Evolutionary conservation across 2,888 invertebrate genomes (phyloP).

Genomic region (Cylloceria caligata): DNA sequence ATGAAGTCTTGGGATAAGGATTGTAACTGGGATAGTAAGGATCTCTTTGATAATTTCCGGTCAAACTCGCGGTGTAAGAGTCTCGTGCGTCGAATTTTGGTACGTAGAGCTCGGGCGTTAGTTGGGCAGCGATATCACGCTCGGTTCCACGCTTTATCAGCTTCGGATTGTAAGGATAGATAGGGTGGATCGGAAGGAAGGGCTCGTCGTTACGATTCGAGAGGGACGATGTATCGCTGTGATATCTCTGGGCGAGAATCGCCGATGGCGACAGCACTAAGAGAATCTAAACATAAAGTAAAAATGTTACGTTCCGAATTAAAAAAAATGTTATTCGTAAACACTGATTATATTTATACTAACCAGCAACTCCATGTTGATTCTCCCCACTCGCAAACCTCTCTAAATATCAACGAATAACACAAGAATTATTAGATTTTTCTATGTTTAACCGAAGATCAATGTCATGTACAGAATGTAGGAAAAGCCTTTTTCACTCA

Average conservation of each 20-base stretch:
- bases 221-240: constrained; percentile 50
- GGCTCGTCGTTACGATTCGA: constrained; percentile 80
- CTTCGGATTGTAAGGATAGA: constrained; percentile 81
- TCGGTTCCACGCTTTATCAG: constrained; percentile 81
- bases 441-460: constrained; percentile 5
- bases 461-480: constrained; percentile 1
- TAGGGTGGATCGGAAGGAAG: constrained; percentile 81
- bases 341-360: constrained; percentile 67
- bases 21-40: constrained; percentile 76
- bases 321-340: neutral
- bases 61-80: constrained; percentile 75
- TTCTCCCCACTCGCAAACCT: constrained; percentile 51
- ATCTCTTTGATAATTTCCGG: constrained; percentile 74
- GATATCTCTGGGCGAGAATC: constrained; percentile 75
- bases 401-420: constrained; percentile 2
- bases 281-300: constrained; percentile 75
- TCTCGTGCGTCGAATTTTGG: constrained; percentile 79
- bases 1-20: constrained; percentile 72
- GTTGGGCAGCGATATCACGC: constrained; percentile 71
- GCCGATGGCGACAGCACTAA: constrained; percentile 76
- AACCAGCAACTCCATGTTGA: constrained; percentile 79
- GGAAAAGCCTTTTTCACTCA: neutral
- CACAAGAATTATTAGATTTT: constrained; percentile 26
- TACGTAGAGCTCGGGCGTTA: constrained; percentile 78
- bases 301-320: neutral